Evolutionary conservation across 2,113 vertebrate species (phyloP).

Genomic region (Himantopus leucocephalus): DNA sequence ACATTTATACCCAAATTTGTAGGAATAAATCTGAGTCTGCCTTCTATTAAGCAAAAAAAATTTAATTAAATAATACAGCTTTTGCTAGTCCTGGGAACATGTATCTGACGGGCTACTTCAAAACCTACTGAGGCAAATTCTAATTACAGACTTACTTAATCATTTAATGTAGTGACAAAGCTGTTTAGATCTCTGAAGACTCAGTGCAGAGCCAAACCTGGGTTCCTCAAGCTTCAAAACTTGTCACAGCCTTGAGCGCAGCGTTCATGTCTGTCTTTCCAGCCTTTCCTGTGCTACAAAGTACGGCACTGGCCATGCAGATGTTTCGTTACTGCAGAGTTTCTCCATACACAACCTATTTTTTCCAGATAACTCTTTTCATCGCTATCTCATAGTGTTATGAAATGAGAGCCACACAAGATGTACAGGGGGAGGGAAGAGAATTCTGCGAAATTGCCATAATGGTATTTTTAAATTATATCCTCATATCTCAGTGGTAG

Average conservation of each 20-base stretch:
- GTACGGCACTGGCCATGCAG: accelerated
- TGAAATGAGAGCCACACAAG: background rate
- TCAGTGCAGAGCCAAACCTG: background rate
- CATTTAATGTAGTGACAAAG: background rate
- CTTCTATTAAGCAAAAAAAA: background rate
- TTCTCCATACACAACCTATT: background rate
- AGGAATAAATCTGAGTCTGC: background rate
- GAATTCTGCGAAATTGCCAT: background rate
- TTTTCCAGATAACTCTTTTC: background rate
- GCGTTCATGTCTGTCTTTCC: background rate
- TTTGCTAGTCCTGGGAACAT: background rate
- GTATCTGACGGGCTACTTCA: background rate
- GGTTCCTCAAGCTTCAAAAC: background rate
- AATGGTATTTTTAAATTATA: background rate
- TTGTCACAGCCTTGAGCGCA: too few relatives aligned
- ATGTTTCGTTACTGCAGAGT: background rate
- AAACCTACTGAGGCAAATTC: background rate
- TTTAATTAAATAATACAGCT: background rate
- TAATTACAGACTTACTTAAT: background rate
- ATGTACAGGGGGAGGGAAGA: background rate
- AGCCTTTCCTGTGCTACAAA: background rate
- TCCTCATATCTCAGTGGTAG: background rate
- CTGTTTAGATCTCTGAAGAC: background rate
- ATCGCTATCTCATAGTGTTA: accelerated
- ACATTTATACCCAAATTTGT: background rate